These are phyloP conservation scores for Ciconia nigra DNA, from an alignment of 2,797 vertebrate genomes.

Conservation along the genomic window DNA sequence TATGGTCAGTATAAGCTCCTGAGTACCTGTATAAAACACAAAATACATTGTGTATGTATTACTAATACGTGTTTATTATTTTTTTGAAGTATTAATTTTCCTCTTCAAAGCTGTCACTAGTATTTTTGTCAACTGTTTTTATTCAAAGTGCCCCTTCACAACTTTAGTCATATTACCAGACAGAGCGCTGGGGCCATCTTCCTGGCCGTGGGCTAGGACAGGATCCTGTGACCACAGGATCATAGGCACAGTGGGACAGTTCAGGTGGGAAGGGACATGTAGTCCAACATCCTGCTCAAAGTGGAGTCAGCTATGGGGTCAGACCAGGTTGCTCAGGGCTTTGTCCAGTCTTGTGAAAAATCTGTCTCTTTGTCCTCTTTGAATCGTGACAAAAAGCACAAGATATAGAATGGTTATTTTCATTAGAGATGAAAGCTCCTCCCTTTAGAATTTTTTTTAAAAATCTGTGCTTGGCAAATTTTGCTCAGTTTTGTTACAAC, in stretches of 20 bases:
- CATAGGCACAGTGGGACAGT: not conserved
- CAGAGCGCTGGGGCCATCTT: not conserved
- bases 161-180: not conserved
- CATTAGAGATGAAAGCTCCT: not conserved
- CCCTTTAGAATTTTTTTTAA: not conserved
- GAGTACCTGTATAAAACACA: slow-evolving; percentile 82
- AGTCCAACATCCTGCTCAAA: not conserved
- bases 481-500: not conserved
- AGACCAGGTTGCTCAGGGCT: not conserved
- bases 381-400: not conserved
- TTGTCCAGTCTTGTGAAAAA: not conserved
- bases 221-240: rapidly evolving
- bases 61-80: rapidly evolving
- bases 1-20: slow-evolving; percentile 74
- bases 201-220: not conserved
- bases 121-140: not conserved
- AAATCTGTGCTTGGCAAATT: not conserved
- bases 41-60: not conserved
- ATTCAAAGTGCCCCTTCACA: not conserved
- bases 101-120: not conserved
- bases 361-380: not conserved
- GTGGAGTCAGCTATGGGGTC: not conserved
- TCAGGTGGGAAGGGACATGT: not conserved
- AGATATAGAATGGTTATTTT: not conserved
- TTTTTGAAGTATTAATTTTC: not conserved